A percentile compares a stretch with the other conserved stretches of the same genome.
These are phyloP conservation scores for Galago senegalensis DNA, from an alignment of 2,797 vertebrate species.

Conservation along the genomic window DNA sequence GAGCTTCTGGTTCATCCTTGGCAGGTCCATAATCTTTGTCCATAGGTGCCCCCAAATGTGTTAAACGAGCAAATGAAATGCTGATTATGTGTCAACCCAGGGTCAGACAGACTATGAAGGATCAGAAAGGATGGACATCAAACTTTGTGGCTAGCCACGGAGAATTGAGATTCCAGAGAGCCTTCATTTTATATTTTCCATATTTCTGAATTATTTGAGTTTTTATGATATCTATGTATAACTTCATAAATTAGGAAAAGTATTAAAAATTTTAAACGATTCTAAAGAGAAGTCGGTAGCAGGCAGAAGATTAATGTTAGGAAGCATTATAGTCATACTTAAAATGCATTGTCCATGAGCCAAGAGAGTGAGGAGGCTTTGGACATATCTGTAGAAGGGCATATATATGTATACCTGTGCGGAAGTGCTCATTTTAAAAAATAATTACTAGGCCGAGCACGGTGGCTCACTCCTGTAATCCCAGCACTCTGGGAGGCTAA, in stretches of 20 bases:
- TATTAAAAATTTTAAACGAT: not conserved
- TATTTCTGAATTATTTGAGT: constrained; percentile 22
- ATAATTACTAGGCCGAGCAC: not conserved
- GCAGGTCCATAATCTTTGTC: not conserved
- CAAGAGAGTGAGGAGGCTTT: not conserved
- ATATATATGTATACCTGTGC: not conserved
- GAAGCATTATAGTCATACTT: not conserved
- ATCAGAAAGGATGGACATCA: not conserved
- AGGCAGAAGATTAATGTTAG: not conserved
- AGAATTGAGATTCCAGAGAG: not conserved
- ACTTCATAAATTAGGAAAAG: not conserved
- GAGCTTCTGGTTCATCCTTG: not conserved
- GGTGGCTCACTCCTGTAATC: no score
- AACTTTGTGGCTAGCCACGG: not conserved
- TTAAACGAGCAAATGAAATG: not conserved
- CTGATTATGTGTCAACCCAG: not conserved
- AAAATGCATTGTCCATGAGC: not conserved
- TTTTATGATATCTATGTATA: not conserved
- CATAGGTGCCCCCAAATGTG: not conserved
- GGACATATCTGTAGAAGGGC: not conserved
- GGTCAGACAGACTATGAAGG: not conserved
- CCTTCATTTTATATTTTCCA: not conserved
- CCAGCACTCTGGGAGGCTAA: no score
- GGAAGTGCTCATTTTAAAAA: not conserved
- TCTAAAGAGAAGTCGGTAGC: not conserved